These are phyloP conservation scores for Mesocricetus auratus DNA, from an alignment of 2,113 vertebrate species.

Conservation along the genomic window DNA sequence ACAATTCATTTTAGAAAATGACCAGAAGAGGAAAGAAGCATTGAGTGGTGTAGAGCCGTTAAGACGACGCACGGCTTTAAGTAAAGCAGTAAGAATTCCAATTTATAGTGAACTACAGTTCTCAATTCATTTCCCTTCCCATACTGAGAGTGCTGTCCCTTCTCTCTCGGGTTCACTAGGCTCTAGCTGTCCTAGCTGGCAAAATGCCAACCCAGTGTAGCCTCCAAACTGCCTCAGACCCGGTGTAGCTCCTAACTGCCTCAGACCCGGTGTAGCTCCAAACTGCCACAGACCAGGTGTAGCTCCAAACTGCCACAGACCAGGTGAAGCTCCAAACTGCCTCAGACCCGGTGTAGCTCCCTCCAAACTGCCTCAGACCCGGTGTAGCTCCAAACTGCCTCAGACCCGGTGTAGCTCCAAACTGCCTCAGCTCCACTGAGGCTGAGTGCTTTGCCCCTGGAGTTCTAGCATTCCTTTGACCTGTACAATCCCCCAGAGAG, in stretches of 20 bases:
- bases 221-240: not conserved
- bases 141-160: not conserved
- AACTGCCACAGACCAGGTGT: not conserved
- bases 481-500: not conserved
- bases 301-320: not conserved
- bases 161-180: constrained; percentile 13
- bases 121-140: constrained; percentile 54
- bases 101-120: not conserved
- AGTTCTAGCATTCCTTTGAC: not conserved
- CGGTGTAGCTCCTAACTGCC: not conserved
- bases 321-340: not conserved
- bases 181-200: constrained; percentile 2
- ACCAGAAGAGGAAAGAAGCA: not conserved
- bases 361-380: too few relatives aligned
- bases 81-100: constrained; percentile 68
- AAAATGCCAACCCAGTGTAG: not conserved
- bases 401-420: not conserved
- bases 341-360: too few relatives aligned
- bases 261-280: not conserved
- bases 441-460: fast-evolving
- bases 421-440: not conserved
- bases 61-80: constrained; percentile 54
- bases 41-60: constrained; percentile 59
- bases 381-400: too few relatives aligned
- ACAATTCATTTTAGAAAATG: constrained; percentile 70